These are phyloP conservation scores for Acanthiza pusilla DNA, from an alignment of 2,797 vertebrate species.

Conservation along the genomic window DNA sequence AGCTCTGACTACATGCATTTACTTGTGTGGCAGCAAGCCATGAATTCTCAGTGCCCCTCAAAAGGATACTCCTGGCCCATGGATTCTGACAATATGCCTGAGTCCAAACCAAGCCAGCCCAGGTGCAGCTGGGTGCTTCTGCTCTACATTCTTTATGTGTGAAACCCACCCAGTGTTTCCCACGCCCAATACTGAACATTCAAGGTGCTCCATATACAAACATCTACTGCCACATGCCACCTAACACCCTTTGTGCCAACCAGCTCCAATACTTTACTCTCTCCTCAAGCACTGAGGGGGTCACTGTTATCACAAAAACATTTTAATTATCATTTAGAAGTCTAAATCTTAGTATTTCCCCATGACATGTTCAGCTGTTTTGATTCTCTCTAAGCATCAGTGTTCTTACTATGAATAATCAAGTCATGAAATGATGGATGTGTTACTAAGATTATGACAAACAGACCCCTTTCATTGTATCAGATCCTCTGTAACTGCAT, in stretches of 20 bases:
- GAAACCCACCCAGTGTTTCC: not conserved
- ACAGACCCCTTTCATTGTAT: not conserved
- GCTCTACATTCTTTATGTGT: not conserved
- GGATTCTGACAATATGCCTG: not conserved
- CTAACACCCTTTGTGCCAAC: not conserved
- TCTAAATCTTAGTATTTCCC: not conserved
- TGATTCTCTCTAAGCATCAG: not conserved
- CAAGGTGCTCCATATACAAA: not conserved
- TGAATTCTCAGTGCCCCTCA: rapidly evolving
- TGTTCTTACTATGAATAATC: not conserved
- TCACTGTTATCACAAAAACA: not conserved
- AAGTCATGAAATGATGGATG: not conserved
- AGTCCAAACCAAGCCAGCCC: not conserved
- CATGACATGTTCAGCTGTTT: not conserved
- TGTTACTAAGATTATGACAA: not conserved
- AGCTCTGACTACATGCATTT: not conserved
- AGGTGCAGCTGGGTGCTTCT: not conserved
- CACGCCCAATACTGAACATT: not conserved
- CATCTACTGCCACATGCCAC: not conserved
- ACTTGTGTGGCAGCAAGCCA: not conserved
- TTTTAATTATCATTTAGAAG: not conserved
- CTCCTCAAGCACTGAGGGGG: not conserved
- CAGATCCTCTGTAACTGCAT: not conserved
- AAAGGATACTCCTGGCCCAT: not conserved
- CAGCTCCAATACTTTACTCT: not conserved